A percentile compares a stretch with the other conserved stretches of the same genome.
phyloP scores from a whole-genome alignment of 1,140 invertebrate genomes.

The Diorhabda sublineata region DNA sequence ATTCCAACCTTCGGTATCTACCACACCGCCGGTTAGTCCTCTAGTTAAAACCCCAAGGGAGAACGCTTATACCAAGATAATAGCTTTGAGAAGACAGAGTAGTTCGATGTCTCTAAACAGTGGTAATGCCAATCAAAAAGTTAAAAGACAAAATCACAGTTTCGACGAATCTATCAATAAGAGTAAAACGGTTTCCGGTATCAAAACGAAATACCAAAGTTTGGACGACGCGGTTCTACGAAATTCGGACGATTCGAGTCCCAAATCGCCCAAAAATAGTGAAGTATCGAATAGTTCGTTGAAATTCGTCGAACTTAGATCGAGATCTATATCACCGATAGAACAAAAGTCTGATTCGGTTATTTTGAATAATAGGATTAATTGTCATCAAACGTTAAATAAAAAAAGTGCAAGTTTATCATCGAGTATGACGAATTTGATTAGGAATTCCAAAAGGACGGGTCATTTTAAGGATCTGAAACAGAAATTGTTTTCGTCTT shows the following conservation, averaged over 20 bases:
- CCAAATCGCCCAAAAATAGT: conserved; percentile 28
- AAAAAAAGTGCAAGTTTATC: conserved; percentile 38
- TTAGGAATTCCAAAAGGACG: conserved; percentile 41
- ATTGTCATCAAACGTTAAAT: conserved; percentile 36
- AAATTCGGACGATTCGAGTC: conserved; percentile 30
- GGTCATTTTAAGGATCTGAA: conserved; percentile 54
- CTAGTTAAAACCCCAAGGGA: conserved; percentile 70
- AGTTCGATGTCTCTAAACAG: conserved; percentile 68
- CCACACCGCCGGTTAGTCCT: conserved; percentile 62
- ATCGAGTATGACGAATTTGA: conserved; percentile 44
- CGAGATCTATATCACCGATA: conserved; percentile 42
- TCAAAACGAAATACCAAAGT: conserved; percentile 55
- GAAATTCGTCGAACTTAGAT: conserved; percentile 29
- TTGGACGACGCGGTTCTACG: conserved; percentile 56
- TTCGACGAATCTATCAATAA: conserved; percentile 61
- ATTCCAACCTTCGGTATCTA: conserved; percentile 55
- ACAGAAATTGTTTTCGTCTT: conserved; percentile 53
- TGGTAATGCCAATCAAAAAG: conserved; percentile 46
- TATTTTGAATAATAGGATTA: conserved; percentile 39
- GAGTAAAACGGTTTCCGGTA: conserved; percentile 41
- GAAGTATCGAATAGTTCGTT: conserved; percentile 17
- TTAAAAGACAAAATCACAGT: conserved; percentile 62
- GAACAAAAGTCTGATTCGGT: conserved; percentile 45
- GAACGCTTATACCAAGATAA: conserved; percentile 80
- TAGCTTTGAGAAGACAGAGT: conserved; percentile 75